Evolutionary conservation across 2,113 vertebrate species (phyloP), one percentile per base, ranked within the genome.

Genomic region (Lasiurus borealis): DNA sequence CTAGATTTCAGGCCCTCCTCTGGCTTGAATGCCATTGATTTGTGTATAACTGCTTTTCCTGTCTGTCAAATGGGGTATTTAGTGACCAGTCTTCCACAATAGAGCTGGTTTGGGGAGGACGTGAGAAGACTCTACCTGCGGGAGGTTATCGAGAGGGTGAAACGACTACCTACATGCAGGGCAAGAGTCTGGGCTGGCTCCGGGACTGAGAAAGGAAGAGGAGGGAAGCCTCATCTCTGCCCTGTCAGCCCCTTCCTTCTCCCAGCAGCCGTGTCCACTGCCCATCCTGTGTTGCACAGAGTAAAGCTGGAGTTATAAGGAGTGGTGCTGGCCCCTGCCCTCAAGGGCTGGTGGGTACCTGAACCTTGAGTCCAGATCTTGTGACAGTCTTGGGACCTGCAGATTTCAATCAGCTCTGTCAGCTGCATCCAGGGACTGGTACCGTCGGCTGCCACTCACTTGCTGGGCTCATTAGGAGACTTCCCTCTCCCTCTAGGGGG

Each of bases 381-480:
- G 44, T 73, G 90, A 86, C 64, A 72, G 21, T 87, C 93, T 91
- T 78, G 68, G 44, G 87, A 95, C n/a, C 82, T 93, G 59, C 40
- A 87, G 87, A 88, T 90, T 91, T 85, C 77, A 48, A 10, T 92
- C 76, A 54, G 71, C 59, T 86, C 25, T 31, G 64, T 59, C 18
- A 78, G 34, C 81, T 88, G 68, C 85, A 62, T 85, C 57, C 68
- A 34, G 59, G 34, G 76, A 88, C 72, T 91, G 93, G 52, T 59
- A 86, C 40, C 1, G n/a, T n/a, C n/a, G 71, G 62, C 82, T 85
- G 72, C 88, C 68, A 64, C 81, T 3, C 15, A 23, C 68, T 25
- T 4, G 31, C 44, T 4, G 52, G 71, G 10, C 44, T 66, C 52
- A 31, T 89, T 23, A 46, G 90, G 85, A 71, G 72, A 34, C 21